phyloP scores from a whole-genome alignment of 2,113 vertebrate genomes.

The Thalassarche chlororhynchos region DNA sequence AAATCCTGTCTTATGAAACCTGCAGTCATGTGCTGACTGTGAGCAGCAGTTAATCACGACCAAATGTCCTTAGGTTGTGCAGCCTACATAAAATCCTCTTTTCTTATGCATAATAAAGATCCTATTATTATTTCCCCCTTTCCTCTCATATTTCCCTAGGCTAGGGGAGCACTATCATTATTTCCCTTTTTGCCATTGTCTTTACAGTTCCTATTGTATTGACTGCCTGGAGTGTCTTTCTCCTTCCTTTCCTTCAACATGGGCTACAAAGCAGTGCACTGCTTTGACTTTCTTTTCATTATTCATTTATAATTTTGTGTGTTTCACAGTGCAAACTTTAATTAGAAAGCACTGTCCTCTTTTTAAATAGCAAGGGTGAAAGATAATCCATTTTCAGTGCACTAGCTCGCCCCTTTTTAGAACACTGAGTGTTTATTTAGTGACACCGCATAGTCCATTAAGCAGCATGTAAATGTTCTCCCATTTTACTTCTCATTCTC shows the following conservation, averaged over 20 bases:
- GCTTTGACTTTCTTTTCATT: neutral
- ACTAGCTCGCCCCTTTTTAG: neutral
- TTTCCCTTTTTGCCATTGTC: neutral
- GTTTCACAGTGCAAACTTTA: neutral
- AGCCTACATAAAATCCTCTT: slow-evolving; percentile 37
- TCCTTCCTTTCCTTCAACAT: neutral
- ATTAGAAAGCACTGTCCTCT: neutral
- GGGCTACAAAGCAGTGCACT: neutral
- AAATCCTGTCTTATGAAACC: neutral
- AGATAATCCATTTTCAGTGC: neutral
- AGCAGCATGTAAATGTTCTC: neutral
- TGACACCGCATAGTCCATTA: neutral
- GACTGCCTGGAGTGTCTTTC: neutral
- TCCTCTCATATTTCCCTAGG: slow-evolving; percentile 18
- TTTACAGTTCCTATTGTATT: neutral
- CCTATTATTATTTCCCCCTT: slow-evolving; percentile 27
- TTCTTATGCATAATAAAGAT: slow-evolving; percentile 21
- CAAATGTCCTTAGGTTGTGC: neutral
- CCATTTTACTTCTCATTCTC: neutral
- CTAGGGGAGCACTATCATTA: neutral
- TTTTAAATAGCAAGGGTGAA: neutral
- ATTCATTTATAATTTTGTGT: neutral
- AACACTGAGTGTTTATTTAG: neutral
- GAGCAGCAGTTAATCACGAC: neutral
- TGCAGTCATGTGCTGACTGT: neutral